A percentile compares a stretch with the other conserved stretches of the same genome.
Conservation (phyloP, 2,797 vertebrate genomes). For the Prionace glauca region DNA sequence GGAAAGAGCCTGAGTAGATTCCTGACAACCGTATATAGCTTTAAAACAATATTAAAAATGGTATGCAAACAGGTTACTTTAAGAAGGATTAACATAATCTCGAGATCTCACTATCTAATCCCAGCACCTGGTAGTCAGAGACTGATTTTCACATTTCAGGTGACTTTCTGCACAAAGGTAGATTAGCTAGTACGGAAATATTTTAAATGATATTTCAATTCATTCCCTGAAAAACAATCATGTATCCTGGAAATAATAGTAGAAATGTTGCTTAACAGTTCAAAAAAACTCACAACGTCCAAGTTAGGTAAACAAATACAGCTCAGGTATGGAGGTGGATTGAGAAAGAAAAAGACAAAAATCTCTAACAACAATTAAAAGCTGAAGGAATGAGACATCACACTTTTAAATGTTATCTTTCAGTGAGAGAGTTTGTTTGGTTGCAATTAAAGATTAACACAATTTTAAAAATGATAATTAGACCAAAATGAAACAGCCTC, state of each 20-base stretch:
- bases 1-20: not conserved
- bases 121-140: not conserved
- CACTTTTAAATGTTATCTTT: not conserved
- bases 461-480: not conserved
- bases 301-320: not conserved
- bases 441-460: not conserved
- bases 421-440: not conserved
- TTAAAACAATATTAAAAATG: not conserved
- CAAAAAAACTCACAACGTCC: not conserved
- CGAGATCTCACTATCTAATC: not conserved
- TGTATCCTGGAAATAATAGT: not conserved
- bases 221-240: not conserved
- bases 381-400: not conserved
- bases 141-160: not conserved
- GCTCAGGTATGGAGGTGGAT: not conserved
- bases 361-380: not conserved
- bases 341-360: not conserved
- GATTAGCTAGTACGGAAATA: not conserved
- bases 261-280: not conserved
- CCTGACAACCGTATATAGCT: not conserved
- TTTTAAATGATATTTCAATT: not conserved
- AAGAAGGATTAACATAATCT: not conserved
- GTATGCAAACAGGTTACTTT: not conserved
- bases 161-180: not conserved
- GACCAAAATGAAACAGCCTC: not conserved